Conservation (phyloP, 2,113 vertebrate genomes). For the Melanostigma gelatinosum region DNA sequence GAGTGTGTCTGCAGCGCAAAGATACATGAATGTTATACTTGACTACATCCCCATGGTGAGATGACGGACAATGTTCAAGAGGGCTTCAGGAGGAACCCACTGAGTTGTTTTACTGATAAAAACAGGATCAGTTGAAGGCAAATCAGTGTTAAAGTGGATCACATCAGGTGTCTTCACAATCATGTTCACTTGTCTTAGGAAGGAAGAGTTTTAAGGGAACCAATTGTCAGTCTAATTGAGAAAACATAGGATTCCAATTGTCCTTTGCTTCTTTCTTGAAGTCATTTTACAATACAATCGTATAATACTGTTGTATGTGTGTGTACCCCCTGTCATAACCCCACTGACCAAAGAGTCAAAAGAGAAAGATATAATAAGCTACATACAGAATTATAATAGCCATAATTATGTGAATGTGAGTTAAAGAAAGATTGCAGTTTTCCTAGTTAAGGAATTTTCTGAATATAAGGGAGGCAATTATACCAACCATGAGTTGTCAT, state of each 20-base stretch:
- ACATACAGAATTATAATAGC: background rate
- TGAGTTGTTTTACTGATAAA: constrained; percentile 51
- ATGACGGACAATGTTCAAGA: constrained; percentile 49
- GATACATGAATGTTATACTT: constrained; percentile 65
- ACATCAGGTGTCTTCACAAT: constrained; percentile 25
- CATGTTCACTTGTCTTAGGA: background rate
- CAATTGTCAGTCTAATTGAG: constrained; percentile 3
- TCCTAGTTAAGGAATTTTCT: constrained; percentile 17
- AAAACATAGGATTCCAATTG: constrained; percentile 34
- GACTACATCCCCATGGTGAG: constrained; percentile 44
- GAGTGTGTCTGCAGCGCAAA: constrained; percentile 53
- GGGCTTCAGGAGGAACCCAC: constrained; percentile 41
- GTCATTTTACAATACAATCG: background rate
- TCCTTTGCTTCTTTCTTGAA: background rate
- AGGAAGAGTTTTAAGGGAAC: constrained; percentile 9
- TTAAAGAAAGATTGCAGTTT: background rate
- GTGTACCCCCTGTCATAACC: background rate
- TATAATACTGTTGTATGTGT: background rate
- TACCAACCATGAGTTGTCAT: constrained; percentile 60
- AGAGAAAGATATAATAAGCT: background rate
- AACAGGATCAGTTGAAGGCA: constrained; percentile 20
- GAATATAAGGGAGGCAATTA: constrained; percentile 44
- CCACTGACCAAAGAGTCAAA: background rate
- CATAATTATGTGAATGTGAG: background rate
- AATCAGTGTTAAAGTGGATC: constrained; percentile 31